Percentiles rank a stretch among this genome's conserved stretches.
Conservation (phyloP, 1,140 invertebrate genomes). For the Pogonomyrmex californicus region DNA sequence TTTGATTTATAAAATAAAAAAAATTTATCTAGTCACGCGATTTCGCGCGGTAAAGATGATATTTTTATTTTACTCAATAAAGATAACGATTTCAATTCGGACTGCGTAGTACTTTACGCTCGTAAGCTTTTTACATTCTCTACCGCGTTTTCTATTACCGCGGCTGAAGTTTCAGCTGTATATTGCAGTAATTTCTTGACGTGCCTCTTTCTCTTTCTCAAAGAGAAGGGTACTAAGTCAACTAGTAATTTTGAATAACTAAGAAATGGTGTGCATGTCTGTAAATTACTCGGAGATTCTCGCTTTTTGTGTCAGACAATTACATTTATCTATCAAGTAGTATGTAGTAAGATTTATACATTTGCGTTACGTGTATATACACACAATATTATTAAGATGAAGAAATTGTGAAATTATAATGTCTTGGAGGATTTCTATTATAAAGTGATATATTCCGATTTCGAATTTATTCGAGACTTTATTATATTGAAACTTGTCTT, state of each 20-base stretch:
- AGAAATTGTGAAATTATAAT: too few relatives aligned
- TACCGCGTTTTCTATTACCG: slow-evolving; percentile 4
- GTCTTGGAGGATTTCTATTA: too few relatives aligned
- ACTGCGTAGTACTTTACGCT: neutral
- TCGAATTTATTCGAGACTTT: too few relatives aligned
- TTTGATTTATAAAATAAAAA: neutral
- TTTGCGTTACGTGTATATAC: neutral
- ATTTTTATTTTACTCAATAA: neutral
- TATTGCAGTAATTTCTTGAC: slow-evolving; percentile 17
- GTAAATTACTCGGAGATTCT: neutral
- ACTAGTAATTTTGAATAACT: neutral
- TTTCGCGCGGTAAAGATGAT: neutral
- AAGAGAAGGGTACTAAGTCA: slow-evolving; percentile 6
- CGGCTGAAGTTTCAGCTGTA: neutral
- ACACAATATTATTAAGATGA: neutral
- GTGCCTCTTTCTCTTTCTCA: slow-evolving; percentile 22
- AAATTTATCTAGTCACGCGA: neutral
- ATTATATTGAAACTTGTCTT: too few relatives aligned
- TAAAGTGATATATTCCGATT: too few relatives aligned
- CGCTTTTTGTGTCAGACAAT: neutral
- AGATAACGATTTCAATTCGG: neutral
- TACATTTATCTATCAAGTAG: too few relatives aligned
- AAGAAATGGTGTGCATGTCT: neutral
- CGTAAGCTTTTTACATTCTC: neutral
- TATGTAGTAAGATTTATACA: neutral